phyloP scores from a whole-genome alignment of 1,140 invertebrate species.

The Drosophila ohnishii region DNA sequence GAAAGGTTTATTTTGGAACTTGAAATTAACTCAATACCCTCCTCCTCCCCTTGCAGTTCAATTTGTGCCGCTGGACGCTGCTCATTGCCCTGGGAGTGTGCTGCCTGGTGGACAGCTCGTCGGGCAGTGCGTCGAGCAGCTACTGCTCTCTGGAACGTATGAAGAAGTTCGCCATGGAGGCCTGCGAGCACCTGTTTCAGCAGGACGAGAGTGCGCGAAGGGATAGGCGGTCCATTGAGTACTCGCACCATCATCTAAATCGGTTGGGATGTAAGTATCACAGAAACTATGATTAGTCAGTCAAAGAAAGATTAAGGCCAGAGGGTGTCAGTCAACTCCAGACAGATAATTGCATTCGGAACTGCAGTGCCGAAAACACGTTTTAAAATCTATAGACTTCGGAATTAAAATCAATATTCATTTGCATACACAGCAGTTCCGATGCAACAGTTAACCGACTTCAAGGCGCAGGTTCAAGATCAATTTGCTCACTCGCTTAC shows the following conservation, averaged over 20 bases:
- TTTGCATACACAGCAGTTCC: constrained; percentile 60
- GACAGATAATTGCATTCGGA: constrained; percentile 49
- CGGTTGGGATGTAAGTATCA: constrained; percentile 62
- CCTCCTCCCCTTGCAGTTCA: constrained; percentile 44
- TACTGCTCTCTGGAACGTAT: constrained; percentile 73
- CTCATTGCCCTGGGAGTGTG: constrained; percentile 42
- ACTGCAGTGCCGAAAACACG: constrained; percentile 46
- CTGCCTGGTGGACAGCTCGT: constrained; percentile 44
- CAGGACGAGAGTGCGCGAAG: constrained; percentile 57
- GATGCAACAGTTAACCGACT: constrained; percentile 62
- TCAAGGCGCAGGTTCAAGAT: constrained; percentile 75
- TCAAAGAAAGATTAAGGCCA: constrained; percentile 68
- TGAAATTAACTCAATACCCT: constrained; percentile 18
- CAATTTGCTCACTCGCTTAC: constrained; percentile 25
- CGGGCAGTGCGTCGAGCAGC: constrained; percentile 34
- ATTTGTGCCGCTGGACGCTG: constrained; percentile 57
- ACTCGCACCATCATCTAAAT: constrained; percentile 52
- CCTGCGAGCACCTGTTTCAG: constrained; percentile 73
- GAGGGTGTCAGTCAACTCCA: constrained; percentile 69
- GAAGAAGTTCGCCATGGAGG: constrained; percentile 73
- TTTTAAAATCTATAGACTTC: constrained; percentile 30
- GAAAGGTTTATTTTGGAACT: constrained; percentile 30
- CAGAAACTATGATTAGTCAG: neutral
- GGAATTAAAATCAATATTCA: constrained; percentile 29
- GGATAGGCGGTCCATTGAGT: constrained; percentile 64